Evolutionary conservation across 2,797 vertebrate species (phyloP).

Genomic region (Halcyon smyrnensis): DNA sequence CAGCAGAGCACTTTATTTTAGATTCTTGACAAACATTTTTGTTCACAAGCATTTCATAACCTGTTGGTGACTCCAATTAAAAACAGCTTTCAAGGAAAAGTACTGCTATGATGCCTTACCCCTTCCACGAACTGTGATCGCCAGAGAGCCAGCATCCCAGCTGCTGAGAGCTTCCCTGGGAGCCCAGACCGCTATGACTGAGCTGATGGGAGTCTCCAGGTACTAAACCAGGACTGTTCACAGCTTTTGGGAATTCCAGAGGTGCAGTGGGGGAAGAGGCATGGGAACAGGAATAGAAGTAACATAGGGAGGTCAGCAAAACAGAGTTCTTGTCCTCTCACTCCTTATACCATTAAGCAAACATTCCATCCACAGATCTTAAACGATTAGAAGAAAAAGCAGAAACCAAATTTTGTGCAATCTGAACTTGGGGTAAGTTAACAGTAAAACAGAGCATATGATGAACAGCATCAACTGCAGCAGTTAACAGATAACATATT

Average conservation of each 20-base stretch:
- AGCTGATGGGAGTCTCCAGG: neutral
- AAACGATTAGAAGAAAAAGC: neutral
- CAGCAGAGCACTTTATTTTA: neutral
- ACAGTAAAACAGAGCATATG: neutral
- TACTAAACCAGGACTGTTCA: neutral
- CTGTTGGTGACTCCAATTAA: neutral
- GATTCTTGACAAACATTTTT: neutral
- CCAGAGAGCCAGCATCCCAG: neutral
- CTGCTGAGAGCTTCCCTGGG: neutral
- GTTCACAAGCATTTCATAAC: neutral
- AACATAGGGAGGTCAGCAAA: neutral
- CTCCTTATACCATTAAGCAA: neutral
- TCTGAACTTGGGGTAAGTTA: neutral
- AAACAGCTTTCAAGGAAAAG: neutral
- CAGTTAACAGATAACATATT: neutral
- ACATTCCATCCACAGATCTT: neutral
- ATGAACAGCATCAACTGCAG: neutral
- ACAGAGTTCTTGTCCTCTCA: neutral
- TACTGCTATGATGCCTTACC: neutral
- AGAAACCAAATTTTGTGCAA: neutral
- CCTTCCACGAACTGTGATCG: neutral
- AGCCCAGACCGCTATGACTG: neutral
- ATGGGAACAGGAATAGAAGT: constrained; percentile 5
- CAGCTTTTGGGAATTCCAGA: neutral
- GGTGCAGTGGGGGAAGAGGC: neutral